Evolutionary conservation across 2,888 invertebrate species (phyloP).

Genomic region (Pomacea canaliculata): DNA sequence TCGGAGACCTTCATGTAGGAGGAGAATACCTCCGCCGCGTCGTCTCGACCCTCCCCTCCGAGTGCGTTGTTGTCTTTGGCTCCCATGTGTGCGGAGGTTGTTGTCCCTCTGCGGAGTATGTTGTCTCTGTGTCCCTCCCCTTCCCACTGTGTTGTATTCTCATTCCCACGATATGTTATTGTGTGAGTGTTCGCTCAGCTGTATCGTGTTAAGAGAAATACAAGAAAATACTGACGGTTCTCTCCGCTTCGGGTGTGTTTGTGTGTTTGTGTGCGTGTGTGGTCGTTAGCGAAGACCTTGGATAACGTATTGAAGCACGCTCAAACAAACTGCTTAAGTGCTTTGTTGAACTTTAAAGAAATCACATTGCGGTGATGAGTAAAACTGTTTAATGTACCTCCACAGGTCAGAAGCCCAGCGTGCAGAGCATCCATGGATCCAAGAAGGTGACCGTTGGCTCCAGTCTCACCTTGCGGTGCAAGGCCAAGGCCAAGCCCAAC

Average conservation of each 20-base stretch:
- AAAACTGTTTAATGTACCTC: neutral
- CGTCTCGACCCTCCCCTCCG: too few relatives aligned
- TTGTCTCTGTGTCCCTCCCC: neutral
- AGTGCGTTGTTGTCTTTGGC: too few relatives aligned
- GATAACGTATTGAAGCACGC: too few relatives aligned
- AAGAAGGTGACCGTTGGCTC: constrained; percentile 6
- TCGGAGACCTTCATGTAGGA: too few relatives aligned
- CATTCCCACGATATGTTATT: neutral
- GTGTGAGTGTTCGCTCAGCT: neutral
- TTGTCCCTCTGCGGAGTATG: too few relatives aligned
- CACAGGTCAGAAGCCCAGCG: constrained; percentile 13
- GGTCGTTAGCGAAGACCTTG: too few relatives aligned
- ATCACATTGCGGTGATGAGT: neutral
- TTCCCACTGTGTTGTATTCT: neutral
- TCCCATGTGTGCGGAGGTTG: too few relatives aligned
- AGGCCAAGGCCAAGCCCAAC: constrained; percentile 26
- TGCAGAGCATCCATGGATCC: constrained; percentile 9
- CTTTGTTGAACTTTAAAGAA: too few relatives aligned
- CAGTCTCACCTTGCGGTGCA: constrained; percentile 22
- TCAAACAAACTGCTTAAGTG: too few relatives aligned
- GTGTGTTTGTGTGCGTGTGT: too few relatives aligned
- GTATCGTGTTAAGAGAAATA: neutral
- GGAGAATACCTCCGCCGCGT: too few relatives aligned
- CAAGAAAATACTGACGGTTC: neutral
- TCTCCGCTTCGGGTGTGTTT: neutral